Evolutionary conservation across 1,140 invertebrate species (phyloP).

Genomic region (Brachionus koreanus): DNA sequence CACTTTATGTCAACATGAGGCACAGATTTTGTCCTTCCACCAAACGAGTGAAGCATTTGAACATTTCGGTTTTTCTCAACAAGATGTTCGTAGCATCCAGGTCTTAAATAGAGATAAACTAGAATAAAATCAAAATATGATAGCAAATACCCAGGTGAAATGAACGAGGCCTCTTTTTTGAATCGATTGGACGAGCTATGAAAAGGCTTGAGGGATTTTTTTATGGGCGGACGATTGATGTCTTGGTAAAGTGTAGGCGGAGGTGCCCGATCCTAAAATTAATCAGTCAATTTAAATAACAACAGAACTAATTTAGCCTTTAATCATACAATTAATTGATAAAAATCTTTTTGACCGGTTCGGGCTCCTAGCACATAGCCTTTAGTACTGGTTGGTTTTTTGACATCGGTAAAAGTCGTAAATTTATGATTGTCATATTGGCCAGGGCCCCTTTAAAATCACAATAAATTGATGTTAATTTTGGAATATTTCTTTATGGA

Average conservation of each 20-base stretch:
- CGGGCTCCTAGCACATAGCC: slow-evolving; percentile 12
- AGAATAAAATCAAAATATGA: not conserved
- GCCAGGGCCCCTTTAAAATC: not conserved
- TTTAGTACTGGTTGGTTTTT: slow-evolving; percentile 25
- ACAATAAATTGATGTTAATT: not conserved
- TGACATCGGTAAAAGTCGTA: not conserved
- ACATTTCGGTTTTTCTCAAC: slow-evolving; percentile 27
- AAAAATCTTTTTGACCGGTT: slow-evolving; percentile 28
- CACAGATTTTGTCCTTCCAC: slow-evolving; percentile 37
- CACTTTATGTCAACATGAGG: slow-evolving; percentile 37
- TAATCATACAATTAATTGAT: not conserved
- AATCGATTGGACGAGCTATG: not conserved
- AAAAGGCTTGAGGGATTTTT: slow-evolving; percentile 31
- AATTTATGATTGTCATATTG: slow-evolving; percentile 25
- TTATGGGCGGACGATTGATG: not conserved
- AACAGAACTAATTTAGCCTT: not conserved
- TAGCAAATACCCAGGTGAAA: not conserved
- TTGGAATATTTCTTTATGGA: not conserved
- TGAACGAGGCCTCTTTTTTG: not conserved
- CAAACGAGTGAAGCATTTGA: slow-evolving; percentile 41
- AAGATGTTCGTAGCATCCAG: slow-evolving; percentile 12
- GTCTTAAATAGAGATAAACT: not conserved
- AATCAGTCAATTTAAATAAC: not conserved
- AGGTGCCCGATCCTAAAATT: slow-evolving; percentile 26
- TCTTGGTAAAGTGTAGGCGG: slow-evolving; percentile 24